Base-by-base conservation (phyloP, 2,888 invertebrate genomes). In the Parasteatoda lunata region DNA sequence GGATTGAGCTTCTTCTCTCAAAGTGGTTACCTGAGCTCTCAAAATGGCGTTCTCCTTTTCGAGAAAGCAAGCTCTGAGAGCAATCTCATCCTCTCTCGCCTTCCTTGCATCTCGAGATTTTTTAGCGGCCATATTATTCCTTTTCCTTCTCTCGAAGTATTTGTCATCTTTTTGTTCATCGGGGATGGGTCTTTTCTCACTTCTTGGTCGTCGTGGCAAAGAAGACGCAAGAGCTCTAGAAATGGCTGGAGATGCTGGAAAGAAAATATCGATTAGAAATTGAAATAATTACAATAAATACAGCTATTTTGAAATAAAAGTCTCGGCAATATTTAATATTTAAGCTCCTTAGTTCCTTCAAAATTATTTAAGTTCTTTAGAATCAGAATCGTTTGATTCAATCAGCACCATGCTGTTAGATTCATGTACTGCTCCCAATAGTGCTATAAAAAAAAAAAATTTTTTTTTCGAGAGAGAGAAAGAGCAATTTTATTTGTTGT, bases 41-140 rank as follows among this genome's bases (percentile, higher is more conserved):
- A 97, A 92, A 8, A 97, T 94, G 0, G 96, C 96, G 91, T 97
- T 97, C 92, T 97, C 97, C 91, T 96, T 96, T 91, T 97, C 97
- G 48, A 97, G 92, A 82, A 96, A 94, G 51, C 96, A 96, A 0
- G 97, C 97, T 77, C 96, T 94, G 91, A 97, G 94, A 0, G 97
- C 97, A 90, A 97, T 95, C 92, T 97, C 96, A 92, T 97, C 97
- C 91, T 97, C 97, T 51, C 97, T 93, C 75, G 96, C 94, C 92
- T 97, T 95, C 48, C 97, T 93, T 0, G 97, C 96, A 91, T 97
- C 97, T 51, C 97, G 92, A 0, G 97, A 97, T 92, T 97, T 97
- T 92, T 97, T 97, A 0, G 97, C 97, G 0, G 97, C 97, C 91
- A 96, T 95, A 92, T 97, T 97, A 92, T 97, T 97, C 8, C 97